Percentiles rank a stretch among this genome's conserved stretches.
Evolutionary conservation across 2,888 invertebrate genomes (phyloP).

Genomic region (Crepidodera aurea): DNA sequence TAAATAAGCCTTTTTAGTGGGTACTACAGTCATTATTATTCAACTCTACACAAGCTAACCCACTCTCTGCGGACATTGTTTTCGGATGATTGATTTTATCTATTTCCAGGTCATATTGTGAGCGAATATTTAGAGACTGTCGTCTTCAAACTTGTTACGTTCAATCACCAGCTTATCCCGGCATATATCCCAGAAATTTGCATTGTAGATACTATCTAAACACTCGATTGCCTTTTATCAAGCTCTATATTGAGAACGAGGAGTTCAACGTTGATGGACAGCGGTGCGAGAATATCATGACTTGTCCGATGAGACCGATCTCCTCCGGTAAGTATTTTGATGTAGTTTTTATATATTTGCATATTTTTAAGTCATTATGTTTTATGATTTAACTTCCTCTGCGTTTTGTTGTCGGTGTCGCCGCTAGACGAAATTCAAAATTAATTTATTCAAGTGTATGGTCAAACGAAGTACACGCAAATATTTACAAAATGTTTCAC

Average conservation of each 20-base stretch:
- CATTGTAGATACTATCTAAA: constrained; percentile 92
- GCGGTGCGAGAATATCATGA: constrained; percentile 93
- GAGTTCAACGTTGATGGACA: constrained; percentile 95
- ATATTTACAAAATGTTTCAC: too few species aligned
- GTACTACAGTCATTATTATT: constrained; percentile 1
- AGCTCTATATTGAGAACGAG: constrained; percentile 90
- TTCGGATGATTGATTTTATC: constrained; percentile 22
- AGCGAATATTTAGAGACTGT: constrained; percentile 86
- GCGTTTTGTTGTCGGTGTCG: too few species aligned
- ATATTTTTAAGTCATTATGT: too few species aligned
- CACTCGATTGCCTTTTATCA: constrained; percentile 87
- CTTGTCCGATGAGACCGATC: constrained; percentile 91
- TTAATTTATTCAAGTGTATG: too few species aligned
- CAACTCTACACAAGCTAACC: constrained; percentile 7
- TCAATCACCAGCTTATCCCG: constrained; percentile 92
- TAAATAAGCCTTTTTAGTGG: background rate
- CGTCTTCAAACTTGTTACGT: constrained; percentile 92
- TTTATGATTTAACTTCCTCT: too few species aligned
- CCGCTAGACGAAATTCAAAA: too few species aligned
- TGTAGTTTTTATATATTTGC: too few species aligned
- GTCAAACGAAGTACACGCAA: too few species aligned
- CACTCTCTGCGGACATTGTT: background rate
- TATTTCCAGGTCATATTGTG: constrained; percentile 80
- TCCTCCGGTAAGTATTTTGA: constrained; percentile 74
- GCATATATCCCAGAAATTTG: constrained; percentile 88